Evolutionary conservation across 92 coral and sea anemone species (phyloP), one percentile per base, ranked within the genome.

Genomic region (Porites cylindrica): DNA sequence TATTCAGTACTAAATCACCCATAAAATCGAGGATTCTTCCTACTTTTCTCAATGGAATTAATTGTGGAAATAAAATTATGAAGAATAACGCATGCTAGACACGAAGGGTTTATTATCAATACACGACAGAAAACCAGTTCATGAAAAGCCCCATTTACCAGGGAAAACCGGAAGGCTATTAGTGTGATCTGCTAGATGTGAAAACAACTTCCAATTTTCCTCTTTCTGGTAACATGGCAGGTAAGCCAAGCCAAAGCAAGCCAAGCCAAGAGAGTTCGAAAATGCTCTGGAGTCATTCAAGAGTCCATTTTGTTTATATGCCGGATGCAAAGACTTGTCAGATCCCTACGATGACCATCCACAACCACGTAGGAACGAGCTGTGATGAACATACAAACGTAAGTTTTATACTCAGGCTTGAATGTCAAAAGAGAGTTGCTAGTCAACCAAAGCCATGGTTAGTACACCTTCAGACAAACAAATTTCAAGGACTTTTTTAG

Each of bases 281-380:
- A 74, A 74, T 20, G 78, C 63, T 50, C 10, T 74, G 78, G 78
- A 51, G 78, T 74, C 78, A 24, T 74, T 74, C 8, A 74, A 74
- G 38, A 74, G 78, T 51, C 62, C 78, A 6, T 74, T 74, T 74
- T 74, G 78, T 50, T 74, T 74, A 50, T 74, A 74, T 74, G 78
- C 24, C 24, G 78, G 50, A 74, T 74, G 78, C 78, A 74, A 32
- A n/a, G 78, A 74, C 78, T 50, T 74, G 62, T 74, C 62, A 74
- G 78, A 74, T 51, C 78, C 78, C 14, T 74, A 51, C 62, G 32
- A 74, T 74, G 29, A 74, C 19, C 78, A 74, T 74, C 61, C 29
- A n/a, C 78, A 74, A 24, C 62, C 62, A 29, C 32, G 32, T 29
- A 29, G 32, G 32, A 29, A 29, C 32, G 32, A 29, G 32, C 32